These are phyloP conservation scores for Chrysina gloriosa DNA, from an alignment of 2,888 invertebrate genomes.

Conservation along the genomic window DNA sequence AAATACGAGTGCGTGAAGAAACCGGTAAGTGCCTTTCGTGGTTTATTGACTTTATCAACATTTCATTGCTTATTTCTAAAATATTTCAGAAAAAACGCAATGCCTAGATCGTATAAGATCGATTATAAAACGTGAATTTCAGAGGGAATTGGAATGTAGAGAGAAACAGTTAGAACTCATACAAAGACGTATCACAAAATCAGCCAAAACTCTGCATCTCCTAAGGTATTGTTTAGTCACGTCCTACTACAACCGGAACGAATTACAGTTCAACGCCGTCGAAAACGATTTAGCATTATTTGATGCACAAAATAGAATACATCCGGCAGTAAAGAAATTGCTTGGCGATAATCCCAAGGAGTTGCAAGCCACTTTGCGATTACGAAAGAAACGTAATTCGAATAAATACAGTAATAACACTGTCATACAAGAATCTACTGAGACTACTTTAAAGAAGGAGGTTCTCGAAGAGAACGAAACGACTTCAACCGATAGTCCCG, in stretches of 20 bases:
- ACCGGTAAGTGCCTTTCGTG: conserved; percentile 52
- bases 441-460: conserved; percentile 14
- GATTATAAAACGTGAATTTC: conserved; percentile 79
- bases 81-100: conserved; percentile 63
- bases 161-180: conserved; percentile 79
- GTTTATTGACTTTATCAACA: conserved; percentile 1
- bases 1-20: conserved; percentile 54
- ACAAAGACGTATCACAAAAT: conserved; percentile 72
- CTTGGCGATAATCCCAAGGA: conserved; percentile 71
- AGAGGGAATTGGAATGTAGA: conserved; percentile 74
- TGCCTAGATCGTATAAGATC: conserved; percentile 73
- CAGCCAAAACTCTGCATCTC: conserved; percentile 70
- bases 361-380: conserved; percentile 30
- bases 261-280: conserved; percentile 63
- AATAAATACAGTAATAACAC: conserved; percentile 40
- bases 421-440: conserved; percentile 40
- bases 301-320: conserved; percentile 68
- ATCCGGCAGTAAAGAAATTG: conserved; percentile 81
- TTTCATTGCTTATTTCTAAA: background rate
- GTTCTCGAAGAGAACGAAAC: conserved; percentile 27
- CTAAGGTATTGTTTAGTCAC: conserved; percentile 71
- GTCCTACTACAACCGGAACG: conserved; percentile 72
- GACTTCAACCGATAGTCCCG: conserved; percentile 30
- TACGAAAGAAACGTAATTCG: conserved; percentile 47
- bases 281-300: conserved; percentile 56